These are phyloP conservation scores for Lacerta viridis DNA, from an alignment of 2,797 vertebrate species.

Conservation along the genomic window DNA sequence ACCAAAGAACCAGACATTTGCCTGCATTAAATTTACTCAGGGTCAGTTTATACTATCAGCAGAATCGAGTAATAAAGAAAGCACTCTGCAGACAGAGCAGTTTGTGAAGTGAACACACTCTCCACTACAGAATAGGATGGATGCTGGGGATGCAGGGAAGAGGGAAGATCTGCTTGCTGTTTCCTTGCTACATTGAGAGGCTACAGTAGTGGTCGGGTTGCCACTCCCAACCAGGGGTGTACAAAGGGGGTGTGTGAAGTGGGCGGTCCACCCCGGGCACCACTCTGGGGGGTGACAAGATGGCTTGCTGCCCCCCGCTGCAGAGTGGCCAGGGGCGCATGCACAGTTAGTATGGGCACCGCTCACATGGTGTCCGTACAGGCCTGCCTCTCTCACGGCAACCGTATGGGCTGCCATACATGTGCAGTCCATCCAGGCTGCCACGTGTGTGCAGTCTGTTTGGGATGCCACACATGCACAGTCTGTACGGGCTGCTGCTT, in stretches of 20 bases:
- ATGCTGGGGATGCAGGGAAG: not conserved
- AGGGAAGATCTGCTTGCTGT: not conserved
- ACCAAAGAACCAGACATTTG: not conserved
- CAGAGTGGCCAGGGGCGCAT: no score
- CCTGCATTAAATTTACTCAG: not conserved
- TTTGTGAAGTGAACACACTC: not conserved
- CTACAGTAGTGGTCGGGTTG: not conserved
- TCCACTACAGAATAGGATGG: no score
- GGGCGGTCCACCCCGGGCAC: fast-evolving
- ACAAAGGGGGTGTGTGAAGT: no score
- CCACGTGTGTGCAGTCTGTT: no score
- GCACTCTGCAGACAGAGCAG: not conserved
- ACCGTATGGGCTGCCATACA: no score
- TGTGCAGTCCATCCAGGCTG: no score
- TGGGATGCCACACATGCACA: no score
- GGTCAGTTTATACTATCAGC: not conserved
- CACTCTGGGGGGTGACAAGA: no score
- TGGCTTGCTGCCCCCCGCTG: no score
- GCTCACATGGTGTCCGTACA: no score
- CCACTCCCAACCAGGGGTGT: not conserved
- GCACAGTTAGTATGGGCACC: no score
- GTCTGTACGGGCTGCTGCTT: fast-evolving
- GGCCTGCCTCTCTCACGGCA: no score
- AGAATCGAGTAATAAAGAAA: not conserved
- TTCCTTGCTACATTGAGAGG: not conserved